A percentile compares a stretch with the other conserved stretches of the same genome.
Conservation (phyloP, 2,797 vertebrate species). For the Acipenser oxyrinchus region DNA sequence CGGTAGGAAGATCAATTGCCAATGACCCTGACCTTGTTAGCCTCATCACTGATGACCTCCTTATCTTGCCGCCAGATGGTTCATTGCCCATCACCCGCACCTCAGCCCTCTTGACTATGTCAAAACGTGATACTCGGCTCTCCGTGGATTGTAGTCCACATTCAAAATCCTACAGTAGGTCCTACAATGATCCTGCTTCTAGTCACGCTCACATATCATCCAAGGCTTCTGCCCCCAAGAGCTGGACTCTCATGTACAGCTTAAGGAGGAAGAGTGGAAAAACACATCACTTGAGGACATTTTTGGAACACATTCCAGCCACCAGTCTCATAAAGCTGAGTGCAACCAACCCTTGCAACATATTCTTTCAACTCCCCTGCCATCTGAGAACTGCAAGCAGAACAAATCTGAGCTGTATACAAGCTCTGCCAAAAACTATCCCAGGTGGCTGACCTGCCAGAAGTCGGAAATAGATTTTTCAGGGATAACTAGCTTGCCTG, state of each 20-base stretch:
- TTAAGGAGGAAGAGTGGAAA: too few relatives aligned
- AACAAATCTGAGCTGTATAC: constrained; percentile 14
- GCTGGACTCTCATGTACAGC: neutral
- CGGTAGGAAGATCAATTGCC: constrained; percentile 29
- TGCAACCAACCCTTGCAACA: neutral
- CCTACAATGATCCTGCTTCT: neutral
- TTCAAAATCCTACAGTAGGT: constrained; percentile 1
- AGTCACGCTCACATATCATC: neutral
- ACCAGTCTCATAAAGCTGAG: constrained; percentile 9
- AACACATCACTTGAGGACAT: constrained; percentile 1
- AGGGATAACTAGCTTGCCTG: constrained; percentile 57
- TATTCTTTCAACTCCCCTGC: neutral
- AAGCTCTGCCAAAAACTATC: constrained; percentile 42
- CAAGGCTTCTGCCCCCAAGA: neutral
- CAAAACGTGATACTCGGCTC: constrained; percentile 2
- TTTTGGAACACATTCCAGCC: constrained; percentile 3
- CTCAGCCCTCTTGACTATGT: constrained; percentile 35
- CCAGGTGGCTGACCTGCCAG: constrained; percentile 65
- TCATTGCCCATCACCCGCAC: constrained; percentile 57
- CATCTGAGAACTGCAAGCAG: constrained; percentile 11
- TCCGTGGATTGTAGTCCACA: neutral
- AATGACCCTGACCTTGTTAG: constrained; percentile 60
- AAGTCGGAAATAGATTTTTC: constrained; percentile 61
- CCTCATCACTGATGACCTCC: constrained; percentile 76
- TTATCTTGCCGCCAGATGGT: constrained; percentile 67